phyloP scores from a whole-genome alignment of 53 echinoderm and acorn worm species.

The Apostichopus leukothele region DNA sequence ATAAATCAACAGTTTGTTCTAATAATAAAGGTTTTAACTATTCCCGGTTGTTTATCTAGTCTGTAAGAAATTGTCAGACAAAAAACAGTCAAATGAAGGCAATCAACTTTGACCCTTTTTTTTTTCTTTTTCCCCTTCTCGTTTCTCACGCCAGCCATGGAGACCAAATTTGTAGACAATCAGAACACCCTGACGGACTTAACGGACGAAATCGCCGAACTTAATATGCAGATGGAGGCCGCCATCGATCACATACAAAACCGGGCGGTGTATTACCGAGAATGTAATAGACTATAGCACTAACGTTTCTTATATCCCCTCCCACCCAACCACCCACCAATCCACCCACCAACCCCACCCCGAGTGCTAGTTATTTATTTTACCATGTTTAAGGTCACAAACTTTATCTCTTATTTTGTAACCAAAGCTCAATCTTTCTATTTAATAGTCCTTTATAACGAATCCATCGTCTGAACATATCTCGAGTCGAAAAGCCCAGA shows the following conservation, averaged over 20 bases:
- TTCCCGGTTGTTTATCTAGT: too few relatives aligned
- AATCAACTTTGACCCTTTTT: too few relatives aligned
- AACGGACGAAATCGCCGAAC: slow-evolving; percentile 61
- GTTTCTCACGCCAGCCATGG: slow-evolving; percentile 51
- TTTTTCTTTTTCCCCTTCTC: too few relatives aligned
- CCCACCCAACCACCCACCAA: background rate
- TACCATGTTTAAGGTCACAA: background rate
- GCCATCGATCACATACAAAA: slow-evolving; percentile 62
- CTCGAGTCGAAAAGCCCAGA: too few relatives aligned
- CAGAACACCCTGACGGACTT: slow-evolving; percentile 64
- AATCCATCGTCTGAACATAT: too few relatives aligned
- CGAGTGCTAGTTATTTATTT: background rate
- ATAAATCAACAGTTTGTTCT: too few relatives aligned
- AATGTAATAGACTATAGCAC: slow-evolving; percentile 53
- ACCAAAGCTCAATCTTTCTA: background rate
- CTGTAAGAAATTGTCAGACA: too few relatives aligned
- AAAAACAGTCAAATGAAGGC: too few relatives aligned
- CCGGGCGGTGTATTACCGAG: slow-evolving; percentile 61
- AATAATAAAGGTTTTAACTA: too few relatives aligned
- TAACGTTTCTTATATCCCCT: background rate
- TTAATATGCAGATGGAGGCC: slow-evolving; percentile 67
- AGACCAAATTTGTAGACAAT: slow-evolving; percentile 64
- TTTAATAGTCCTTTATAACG: background rate
- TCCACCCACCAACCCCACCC: too few relatives aligned
- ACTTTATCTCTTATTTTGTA: background rate